Evolutionary conservation across 2,888 invertebrate genomes (phyloP).

Genomic region (Drosophila fulvimacula): DNA sequence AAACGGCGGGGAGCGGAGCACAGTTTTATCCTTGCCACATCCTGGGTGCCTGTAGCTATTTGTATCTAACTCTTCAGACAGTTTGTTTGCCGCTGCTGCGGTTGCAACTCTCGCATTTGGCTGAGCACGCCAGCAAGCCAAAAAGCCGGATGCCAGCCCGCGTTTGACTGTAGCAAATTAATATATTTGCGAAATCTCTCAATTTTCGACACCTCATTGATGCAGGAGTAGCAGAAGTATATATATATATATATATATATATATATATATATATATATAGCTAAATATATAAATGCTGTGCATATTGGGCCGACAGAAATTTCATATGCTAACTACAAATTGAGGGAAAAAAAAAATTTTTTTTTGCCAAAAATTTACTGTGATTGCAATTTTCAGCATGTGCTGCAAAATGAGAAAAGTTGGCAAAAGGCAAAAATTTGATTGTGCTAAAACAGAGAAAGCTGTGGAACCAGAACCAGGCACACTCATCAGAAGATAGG

Average conservation of each 20-base stretch:
- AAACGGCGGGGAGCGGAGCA: not conserved
- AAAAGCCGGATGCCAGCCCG: conserved; percentile 6
- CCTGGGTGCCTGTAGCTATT: conserved; percentile 19
- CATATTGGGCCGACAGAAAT: not conserved
- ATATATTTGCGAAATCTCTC: conserved; percentile 35
- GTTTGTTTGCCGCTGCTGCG: conserved; percentile 30
- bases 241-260: not conserved
- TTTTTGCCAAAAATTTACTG: conserved; percentile 2
- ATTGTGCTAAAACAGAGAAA: conserved; percentile 36
- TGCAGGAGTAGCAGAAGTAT: not conserved
- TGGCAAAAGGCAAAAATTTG: conserved; percentile 35
- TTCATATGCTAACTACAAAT: conserved; percentile 5
- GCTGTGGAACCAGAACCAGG: not conserved
- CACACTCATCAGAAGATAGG: conserved; percentile 2
- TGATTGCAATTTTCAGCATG: conserved; percentile 19
- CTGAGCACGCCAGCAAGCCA: conserved; percentile 24
- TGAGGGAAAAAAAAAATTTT: conserved; percentile 11
- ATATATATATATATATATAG: not conserved
- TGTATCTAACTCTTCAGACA: conserved; percentile 17
- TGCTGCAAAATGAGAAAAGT: conserved; percentile 26
- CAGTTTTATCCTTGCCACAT: conserved; percentile 15
- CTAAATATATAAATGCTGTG: not conserved
- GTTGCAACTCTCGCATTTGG: conserved; percentile 22
- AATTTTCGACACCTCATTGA: conserved; percentile 30
- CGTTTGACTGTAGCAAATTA: conserved; percentile 20